Conservation (phyloP, 2,113 vertebrate genomes). For the Tychaedon coryphoeus region DNA sequence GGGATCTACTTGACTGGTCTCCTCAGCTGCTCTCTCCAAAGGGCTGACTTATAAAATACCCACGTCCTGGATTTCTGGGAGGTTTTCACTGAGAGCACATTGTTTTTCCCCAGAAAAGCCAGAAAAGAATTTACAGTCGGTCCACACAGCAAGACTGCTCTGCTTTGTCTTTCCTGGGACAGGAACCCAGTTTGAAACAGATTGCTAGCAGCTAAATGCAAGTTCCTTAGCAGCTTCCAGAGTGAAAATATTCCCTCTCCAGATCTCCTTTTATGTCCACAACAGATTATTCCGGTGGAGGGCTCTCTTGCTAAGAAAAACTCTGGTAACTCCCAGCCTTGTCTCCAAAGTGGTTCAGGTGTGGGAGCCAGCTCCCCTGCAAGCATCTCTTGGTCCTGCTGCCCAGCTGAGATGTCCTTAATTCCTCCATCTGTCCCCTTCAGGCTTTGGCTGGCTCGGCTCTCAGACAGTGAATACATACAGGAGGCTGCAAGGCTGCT, state of each 20-base stretch:
- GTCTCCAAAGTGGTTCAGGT: slow-evolving; percentile 33
- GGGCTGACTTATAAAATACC: background rate
- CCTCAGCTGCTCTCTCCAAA: background rate
- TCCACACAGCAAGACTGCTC: background rate
- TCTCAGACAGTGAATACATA: background rate
- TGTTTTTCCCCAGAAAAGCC: slow-evolving; percentile 23
- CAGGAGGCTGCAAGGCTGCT: background rate
- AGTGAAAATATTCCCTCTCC: slow-evolving; percentile 50
- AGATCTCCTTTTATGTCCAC: slow-evolving; percentile 59
- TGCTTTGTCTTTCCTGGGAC: slow-evolving; percentile 36
- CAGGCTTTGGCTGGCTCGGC: background rate
- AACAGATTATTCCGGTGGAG: slow-evolving; percentile 52
- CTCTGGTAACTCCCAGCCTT: slow-evolving; percentile 28
- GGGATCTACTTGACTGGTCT: background rate
- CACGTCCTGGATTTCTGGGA: slow-evolving; percentile 6
- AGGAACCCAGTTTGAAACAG: slow-evolving; percentile 34
- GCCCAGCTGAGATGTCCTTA: slow-evolving; percentile 61
- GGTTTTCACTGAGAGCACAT: background rate
- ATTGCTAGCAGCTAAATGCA: slow-evolving; percentile 43
- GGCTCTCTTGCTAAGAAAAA: slow-evolving; percentile 66
- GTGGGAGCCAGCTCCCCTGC: slow-evolving; percentile 4
- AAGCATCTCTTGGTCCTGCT: slow-evolving; percentile 22
- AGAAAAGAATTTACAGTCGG: background rate
- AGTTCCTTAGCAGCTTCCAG: slow-evolving; percentile 37
- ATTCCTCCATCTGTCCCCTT: slow-evolving; percentile 52